Base-by-base conservation (phyloP, 2,797 vertebrate genomes). In the Cuculus canorus region DNA sequence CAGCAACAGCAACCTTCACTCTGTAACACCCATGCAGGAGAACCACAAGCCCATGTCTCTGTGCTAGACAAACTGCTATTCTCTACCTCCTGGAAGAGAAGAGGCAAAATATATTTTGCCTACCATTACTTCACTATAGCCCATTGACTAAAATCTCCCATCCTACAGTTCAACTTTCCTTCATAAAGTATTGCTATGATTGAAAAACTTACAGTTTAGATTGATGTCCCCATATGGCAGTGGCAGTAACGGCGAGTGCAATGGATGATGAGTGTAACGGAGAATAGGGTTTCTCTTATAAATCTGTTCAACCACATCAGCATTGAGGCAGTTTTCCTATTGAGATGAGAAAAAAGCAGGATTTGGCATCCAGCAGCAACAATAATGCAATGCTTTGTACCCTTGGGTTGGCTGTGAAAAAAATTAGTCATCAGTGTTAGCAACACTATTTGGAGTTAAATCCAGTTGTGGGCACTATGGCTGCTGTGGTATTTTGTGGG, bases 271-370 rank as follows among this genome's bases (percentile, higher is more conserved):
- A 50, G 99, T 99, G 97, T 99, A 98, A 57, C 99, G 99, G 5
- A 99, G 98, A 95, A 99, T 99, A 48, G 99, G 99, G 97, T 99
- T 99, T 96, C 99, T 98, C 97, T 98, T 99, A 97, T 99, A 99
- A 95, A 99, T 99, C 98, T 99, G 99, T 92, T 99, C 99, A 94
- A 99, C 99, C 76, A 99, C 99, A 30, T 99, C 99, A 0, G 95
- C 92, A 96, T 99, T 99, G 93, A 99, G 97, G 94, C 98, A 99
- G 98, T 99, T 99, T 97, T 99, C 99, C 99, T 99, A 1, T 82
- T 43, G 6, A 9, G 41, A 43, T 68, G 80, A 65, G 32, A 11
- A 47, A 59, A 43, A 57, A 65, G 11, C 1, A 77, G 9, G 53
- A 57, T 80, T 78, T 69, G 28, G 30, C 8, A 13, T 30, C 12